Base-by-base conservation (phyloP, 1,140 invertebrate species). In the Rhyacophila brunnea region DNA sequence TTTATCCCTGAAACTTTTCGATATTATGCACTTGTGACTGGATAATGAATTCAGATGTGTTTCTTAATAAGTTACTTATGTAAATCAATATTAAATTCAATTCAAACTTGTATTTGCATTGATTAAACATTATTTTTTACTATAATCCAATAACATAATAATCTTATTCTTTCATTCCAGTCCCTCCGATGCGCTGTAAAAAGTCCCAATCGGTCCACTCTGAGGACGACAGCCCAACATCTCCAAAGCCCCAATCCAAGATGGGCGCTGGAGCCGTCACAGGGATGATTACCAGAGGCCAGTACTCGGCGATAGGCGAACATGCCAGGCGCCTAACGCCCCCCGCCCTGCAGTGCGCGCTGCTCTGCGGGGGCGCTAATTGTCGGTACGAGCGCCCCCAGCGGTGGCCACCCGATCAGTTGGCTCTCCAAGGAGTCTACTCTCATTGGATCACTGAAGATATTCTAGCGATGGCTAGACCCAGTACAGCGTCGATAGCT, bases 401-500 rank as follows among this genome's bases (percentile, higher is more conserved):
- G 51, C 72, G 78, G 28, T 89, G 88, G 85, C 80, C 75, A 6
- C 71, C 79, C 0, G 81, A 86, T 15, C 81, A 87, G 64, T 84
- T 86, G 77, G 90, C 88, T 0, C 84, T 95, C 58, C 81, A 86
- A 57, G 90, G 88, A 50, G 75, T 94, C 9, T 93, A 87, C 72
- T 93, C 91, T 11, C 87, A 91, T 68, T 93, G 91, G 91, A 86
- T 93, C 58, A 93, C 91, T 10, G 88, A 91, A 60, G 87, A 92
- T 67, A 89, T 95, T 65, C 71, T 93, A 62, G 92, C 92, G 64
- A 94, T 93, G 90, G 87, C 91, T 58, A 83, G 92, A 45, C 91
- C 91, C 46, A 92, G 84, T 72, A 89, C 88, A 14, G 77, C 83
- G 11, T 75, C 82, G 43, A 90, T 93, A 45, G 74, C 85, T 34